Conservation (phyloP, 2,888 invertebrate species). For the Zygogramma bicolorata region DNA sequence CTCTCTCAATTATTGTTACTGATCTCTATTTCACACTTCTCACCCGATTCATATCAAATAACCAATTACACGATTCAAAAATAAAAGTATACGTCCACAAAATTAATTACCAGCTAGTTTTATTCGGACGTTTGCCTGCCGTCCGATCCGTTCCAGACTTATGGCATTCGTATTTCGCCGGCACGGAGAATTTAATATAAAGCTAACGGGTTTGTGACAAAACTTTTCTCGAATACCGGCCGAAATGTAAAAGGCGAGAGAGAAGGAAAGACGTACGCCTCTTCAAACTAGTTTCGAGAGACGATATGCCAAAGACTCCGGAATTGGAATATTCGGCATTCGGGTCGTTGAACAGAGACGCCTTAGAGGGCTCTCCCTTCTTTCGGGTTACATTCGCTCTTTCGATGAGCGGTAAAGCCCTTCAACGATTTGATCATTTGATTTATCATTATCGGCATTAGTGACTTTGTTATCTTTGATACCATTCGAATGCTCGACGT, state of each 20-base stretch:
- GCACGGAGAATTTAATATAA: conserved; percentile 11
- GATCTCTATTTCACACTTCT: background rate
- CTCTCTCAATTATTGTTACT: background rate
- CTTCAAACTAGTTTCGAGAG: conserved; percentile 52
- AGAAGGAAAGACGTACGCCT: background rate
- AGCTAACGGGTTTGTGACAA: conserved; percentile 5
- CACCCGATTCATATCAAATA: background rate
- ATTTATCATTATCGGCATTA: too few relatives aligned
- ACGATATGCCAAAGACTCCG: conserved; percentile 46
- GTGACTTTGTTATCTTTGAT: too few relatives aligned
- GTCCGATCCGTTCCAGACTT: background rate
- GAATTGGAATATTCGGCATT: conserved; percentile 33
- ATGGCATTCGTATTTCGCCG: conserved; percentile 6
- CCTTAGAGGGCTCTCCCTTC: background rate
- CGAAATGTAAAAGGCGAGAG: conserved; percentile 7
- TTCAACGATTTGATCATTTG: too few relatives aligned
- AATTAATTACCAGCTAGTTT: conserved; percentile 1
- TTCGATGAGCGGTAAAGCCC: too few relatives aligned
- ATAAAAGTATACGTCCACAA: background rate
- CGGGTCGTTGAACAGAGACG: background rate
- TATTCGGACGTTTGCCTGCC: conserved; percentile 5
- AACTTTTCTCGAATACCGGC: conserved; percentile 14
- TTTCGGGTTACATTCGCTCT: background rate
- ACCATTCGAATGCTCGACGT: too few relatives aligned
- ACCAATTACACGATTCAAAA: background rate